Base-by-base conservation (phyloP, 1,140 invertebrate genomes). In the Apis dorsata region DNA sequence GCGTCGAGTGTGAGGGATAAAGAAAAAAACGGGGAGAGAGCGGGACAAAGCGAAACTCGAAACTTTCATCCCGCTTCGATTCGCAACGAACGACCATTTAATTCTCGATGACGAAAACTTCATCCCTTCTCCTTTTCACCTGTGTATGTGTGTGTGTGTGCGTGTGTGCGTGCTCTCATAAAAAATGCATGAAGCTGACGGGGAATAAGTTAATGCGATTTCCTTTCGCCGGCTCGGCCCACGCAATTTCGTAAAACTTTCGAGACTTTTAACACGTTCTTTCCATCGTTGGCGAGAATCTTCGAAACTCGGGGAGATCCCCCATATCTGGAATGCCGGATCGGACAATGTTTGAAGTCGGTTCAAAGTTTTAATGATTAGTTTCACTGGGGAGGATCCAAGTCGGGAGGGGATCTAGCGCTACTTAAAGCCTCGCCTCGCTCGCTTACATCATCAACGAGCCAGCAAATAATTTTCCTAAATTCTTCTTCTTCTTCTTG, bases 281-380 rank as follows among this genome's bases (percentile, higher is more conserved):
- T 17, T 10, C 49, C 79, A 21, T 51, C 28, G 19, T 63, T 57
- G 13, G 28, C 70, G 17, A 49, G 60, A 44, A 73, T 75, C 53
- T n/a, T 59, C 62, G 62, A 21, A 75, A 81, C 34, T 68, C 53
- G 2, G 21, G 77, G 24, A 11, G 68, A 62, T 72, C 44, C 49
- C 57, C 63, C 71, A 59, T 81, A 81, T 81, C 79, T 65, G 34
- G 21, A 17, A 19, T 49, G 24, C n/a, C 1, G 59, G 60, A 24
- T 80, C 70, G 79, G 60, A 51, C 69, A 65, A 63, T 73, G 79
- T 80, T 80, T 74, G 59, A 65, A 72, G 60, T 80, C 70, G 51
- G 66, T 44, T 15, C 53, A 51, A 81, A 81, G 71, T 81, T 81
- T 81, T 81, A 73, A 81, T 63, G 62, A 81, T 81, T 68, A 75